Evolutionary conservation across 2,888 invertebrate species (phyloP).

Genomic region (Calliscelio sp.): DNA sequence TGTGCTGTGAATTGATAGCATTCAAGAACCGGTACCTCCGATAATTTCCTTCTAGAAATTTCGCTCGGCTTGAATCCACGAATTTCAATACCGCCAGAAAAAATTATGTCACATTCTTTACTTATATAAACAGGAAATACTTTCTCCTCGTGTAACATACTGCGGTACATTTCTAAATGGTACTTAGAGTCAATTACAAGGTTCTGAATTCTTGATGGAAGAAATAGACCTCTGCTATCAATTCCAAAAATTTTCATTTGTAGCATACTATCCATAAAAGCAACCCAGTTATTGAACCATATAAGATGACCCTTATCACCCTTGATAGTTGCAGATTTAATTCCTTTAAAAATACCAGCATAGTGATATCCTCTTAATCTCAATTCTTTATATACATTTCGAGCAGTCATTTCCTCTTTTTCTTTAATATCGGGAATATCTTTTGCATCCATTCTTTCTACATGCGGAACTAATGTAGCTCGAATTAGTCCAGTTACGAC

Average conservation of each 20-base stretch:
- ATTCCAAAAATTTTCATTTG: slow-evolving; percentile 87
- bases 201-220: slow-evolving; percentile 88
- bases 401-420: slow-evolving; percentile 79
- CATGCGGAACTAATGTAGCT: slow-evolving; percentile 86
- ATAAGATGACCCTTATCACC: slow-evolving; percentile 84
- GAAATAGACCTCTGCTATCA: slow-evolving; percentile 86
- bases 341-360: slow-evolving; percentile 86
- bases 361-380: slow-evolving; percentile 87
- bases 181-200: slow-evolving; percentile 87
- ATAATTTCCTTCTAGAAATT: slow-evolving; percentile 86
- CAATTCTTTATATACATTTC: slow-evolving; percentile 86
- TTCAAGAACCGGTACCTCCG: slow-evolving; percentile 87
- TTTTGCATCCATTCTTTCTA: slow-evolving; percentile 79
- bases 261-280: slow-evolving; percentile 90
- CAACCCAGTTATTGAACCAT: slow-evolving; percentile 90
- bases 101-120: slow-evolving; percentile 84
- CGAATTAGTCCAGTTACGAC: slow-evolving; percentile 91
- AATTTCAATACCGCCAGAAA: slow-evolving; percentile 88
- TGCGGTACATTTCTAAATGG: slow-evolving; percentile 82
- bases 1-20: slow-evolving; percentile 86
- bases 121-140: slow-evolving; percentile 84
- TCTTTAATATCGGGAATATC: slow-evolving; percentile 74
- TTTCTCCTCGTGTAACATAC: slow-evolving; percentile 77
- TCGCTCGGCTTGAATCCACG: slow-evolving; percentile 88
- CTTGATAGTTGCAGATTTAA: slow-evolving; percentile 86